phyloP scores from a whole-genome alignment of 2,888 invertebrate species.

The Drosophila acutilabella region DNA sequence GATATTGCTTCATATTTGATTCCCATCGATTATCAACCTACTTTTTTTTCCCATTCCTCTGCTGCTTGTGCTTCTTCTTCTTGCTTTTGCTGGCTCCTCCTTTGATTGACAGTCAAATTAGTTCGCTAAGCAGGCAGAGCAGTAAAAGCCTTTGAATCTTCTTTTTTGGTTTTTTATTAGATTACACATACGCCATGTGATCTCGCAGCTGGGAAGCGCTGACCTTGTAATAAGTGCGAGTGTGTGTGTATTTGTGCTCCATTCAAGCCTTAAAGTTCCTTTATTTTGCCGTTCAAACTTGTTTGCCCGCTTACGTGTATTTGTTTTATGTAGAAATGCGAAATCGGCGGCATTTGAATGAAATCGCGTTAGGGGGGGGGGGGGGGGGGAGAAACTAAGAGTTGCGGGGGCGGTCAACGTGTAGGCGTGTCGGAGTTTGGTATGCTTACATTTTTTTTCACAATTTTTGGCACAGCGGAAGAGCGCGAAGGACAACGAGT shows the following conservation, averaged over 20 bases:
- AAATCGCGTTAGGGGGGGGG: constrained; percentile 41
- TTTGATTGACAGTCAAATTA: constrained; percentile 71
- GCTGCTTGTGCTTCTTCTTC: background rate
- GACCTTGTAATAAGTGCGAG: constrained; percentile 18
- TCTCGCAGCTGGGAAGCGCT: constrained; percentile 26
- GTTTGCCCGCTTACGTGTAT: background rate
- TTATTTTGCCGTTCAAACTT: too few relatives aligned
- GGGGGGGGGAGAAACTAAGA: too few relatives aligned
- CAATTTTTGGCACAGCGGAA: constrained; percentile 56
- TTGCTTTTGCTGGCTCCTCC: background rate
- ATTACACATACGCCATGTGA: constrained; percentile 49
- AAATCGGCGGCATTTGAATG: constrained; percentile 58
- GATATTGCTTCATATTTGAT: constrained; percentile 62
- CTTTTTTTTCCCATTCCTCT: constrained; percentile 1
- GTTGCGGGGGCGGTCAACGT: constrained; percentile 3
- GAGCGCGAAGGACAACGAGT: constrained; percentile 72
- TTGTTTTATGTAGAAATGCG: constrained; percentile 22
- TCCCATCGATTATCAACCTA: constrained; percentile 67
- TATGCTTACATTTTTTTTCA: background rate
- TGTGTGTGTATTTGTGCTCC: background rate
- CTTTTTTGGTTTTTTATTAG: constrained; percentile 4
- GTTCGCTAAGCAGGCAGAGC: constrained; percentile 28
- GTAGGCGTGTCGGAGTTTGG: constrained; percentile 21
- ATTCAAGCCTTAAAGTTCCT: too few relatives aligned
- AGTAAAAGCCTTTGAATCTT: background rate